phyloP scores from a whole-genome alignment of 2,888 invertebrate species.

The Ischnura elegans region DNA sequence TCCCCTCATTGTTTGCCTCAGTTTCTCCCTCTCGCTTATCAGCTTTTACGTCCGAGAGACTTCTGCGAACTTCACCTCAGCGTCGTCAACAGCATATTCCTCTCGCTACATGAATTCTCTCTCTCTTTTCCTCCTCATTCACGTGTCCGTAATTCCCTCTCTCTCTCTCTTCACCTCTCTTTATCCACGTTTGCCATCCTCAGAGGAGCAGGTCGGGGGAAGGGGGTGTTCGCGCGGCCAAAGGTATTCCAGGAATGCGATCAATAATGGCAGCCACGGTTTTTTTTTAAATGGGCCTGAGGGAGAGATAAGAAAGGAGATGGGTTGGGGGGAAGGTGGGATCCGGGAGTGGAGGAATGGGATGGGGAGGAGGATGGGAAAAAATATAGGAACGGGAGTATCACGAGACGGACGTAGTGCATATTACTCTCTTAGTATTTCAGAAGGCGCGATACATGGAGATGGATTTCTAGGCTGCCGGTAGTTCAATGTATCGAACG shows the following conservation, averaged over 20 bases:
- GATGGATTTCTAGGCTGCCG: too few relatives aligned
- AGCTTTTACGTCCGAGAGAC: too few relatives aligned
- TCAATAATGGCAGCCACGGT: conserved; percentile 65
- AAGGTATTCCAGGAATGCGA: conserved; percentile 63
- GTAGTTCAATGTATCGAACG: too few relatives aligned
- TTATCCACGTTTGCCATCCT: not conserved
- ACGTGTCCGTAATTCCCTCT: not conserved
- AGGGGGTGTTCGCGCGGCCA: not conserved
- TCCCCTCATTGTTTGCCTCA: too few relatives aligned
- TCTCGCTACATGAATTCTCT: too few relatives aligned
- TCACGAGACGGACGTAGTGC: not conserved
- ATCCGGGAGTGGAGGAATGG: not conserved
- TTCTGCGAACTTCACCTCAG: too few relatives aligned
- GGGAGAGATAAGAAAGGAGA: not conserved
- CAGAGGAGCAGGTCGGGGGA: not conserved
- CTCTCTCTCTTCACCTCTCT: not conserved
- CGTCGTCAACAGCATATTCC: too few relatives aligned
- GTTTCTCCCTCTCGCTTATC: too few relatives aligned
- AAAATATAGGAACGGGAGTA: not conserved
- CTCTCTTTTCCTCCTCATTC: too few relatives aligned
- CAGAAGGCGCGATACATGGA: too few relatives aligned
- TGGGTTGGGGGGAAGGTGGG: not conserved
- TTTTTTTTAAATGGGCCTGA: conserved; percentile 56
- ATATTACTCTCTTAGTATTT: not conserved
- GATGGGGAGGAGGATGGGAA: not conserved